Conservation (phyloP, 2,888 invertebrate genomes). For the Catonia carolina region DNA sequence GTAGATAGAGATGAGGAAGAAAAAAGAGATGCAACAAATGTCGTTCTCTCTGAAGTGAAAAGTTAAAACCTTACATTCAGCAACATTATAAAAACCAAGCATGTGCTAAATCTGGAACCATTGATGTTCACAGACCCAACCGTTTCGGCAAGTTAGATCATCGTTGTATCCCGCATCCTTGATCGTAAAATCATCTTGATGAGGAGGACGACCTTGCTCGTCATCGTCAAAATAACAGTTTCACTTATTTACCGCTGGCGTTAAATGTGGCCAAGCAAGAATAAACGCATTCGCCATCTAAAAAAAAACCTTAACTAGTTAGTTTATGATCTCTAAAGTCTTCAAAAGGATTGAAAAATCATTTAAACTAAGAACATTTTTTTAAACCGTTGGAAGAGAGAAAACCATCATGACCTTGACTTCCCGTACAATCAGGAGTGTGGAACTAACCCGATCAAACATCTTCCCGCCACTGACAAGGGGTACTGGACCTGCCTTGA, state of each 20-base stretch:
- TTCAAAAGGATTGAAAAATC: no score
- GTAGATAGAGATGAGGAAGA: no score
- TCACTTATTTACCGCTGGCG: constrained; percentile 77
- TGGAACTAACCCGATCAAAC: no score
- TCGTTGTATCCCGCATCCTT: constrained; percentile 57
- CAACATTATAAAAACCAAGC: constrained; percentile 68
- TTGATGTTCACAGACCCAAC: constrained; percentile 80
- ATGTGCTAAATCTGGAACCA: constrained; percentile 76
- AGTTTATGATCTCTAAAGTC: not conserved
- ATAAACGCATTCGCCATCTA: constrained; percentile 75
- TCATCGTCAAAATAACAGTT: constrained; percentile 61
- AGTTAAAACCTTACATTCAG: constrained; percentile 39
- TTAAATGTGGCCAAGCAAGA: constrained; percentile 77
- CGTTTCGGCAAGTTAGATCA: constrained; percentile 58
- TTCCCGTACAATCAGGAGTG: no score
- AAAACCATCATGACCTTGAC: no score
- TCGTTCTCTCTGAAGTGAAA: not conserved
- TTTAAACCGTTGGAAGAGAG: not conserved
- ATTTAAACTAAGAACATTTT: no score
- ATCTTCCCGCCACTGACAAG: no score
- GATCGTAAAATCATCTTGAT: constrained; percentile 55
- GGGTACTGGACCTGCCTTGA: no score
- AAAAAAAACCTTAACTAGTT: constrained; percentile 17
- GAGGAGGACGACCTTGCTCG: constrained; percentile 61
- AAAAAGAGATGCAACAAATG: no score